Base-by-base conservation (phyloP, 2,888 invertebrate genomes). In the Plagodis dolabraria region DNA sequence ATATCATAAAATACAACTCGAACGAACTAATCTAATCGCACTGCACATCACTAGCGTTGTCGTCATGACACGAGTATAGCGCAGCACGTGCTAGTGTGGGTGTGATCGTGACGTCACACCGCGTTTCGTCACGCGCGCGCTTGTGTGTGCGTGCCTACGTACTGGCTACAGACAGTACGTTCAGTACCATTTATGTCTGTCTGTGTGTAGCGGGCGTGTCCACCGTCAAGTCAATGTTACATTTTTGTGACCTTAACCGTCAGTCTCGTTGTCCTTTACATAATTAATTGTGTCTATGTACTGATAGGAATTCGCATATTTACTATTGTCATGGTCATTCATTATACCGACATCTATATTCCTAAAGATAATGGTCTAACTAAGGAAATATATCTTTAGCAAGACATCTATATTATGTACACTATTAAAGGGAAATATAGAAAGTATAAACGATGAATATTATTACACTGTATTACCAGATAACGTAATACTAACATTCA, bases 201-300 rank as follows among this genome's bases (percentile, higher is more conserved):
- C 84, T 77, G 80, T 68, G 80, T 68, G 79, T 66, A 66, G 64
- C 79, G 78, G 79, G 73, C 77, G 79, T 82, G 82, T 84, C 86
- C 63, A 69, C 69, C 76, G 70, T 73, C 77, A 81, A 80, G 81
- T 81, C 89, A 87, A 89, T 87, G 90, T 86, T 90, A 91, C 87
- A 91, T 89, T 92, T 91, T 91, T 89, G 87, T 92, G 92, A 92
- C 92, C 92, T 92, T 92, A 89, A 91, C 92, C 91, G 87, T 81
- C 79, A 79, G 84, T 82, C 80, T 82, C 76, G 80, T 80, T 82
- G 83, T 86, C 82, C 81, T 87, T 85, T 77, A 75, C 72, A 74
- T 83, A 78, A 81, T 77, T 40, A 74, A 62, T 53, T 42, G 40
- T 47, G 59, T 69, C 57, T 64, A 51, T 69, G 65, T 62, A 57